These are phyloP conservation scores for Scarus forsteni DNA, from an alignment of 2,797 vertebrate genomes.

Conservation along the genomic window DNA sequence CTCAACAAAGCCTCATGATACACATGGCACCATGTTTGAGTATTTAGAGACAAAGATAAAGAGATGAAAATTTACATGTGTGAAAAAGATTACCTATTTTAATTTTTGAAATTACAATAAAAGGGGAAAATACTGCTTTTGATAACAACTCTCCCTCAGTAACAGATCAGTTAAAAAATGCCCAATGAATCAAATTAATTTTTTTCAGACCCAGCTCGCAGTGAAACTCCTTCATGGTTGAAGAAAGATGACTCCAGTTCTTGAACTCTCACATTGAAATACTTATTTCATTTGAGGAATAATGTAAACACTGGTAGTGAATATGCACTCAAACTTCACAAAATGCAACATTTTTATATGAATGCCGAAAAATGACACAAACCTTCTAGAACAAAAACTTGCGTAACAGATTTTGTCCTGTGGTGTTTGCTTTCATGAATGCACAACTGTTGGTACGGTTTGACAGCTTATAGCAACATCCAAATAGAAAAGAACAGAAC, in stretches of 20 bases:
- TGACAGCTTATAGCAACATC: slow-evolving; percentile 26
- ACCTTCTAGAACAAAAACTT: slow-evolving; percentile 23
- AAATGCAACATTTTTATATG: slow-evolving; percentile 37
- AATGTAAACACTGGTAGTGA: slow-evolving; percentile 60
- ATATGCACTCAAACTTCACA: slow-evolving; percentile 30
- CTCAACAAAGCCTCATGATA: too few relatives aligned
- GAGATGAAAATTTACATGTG: too few relatives aligned
- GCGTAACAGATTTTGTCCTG: slow-evolving; percentile 19
- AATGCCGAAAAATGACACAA: slow-evolving; percentile 20
- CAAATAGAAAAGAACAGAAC: slow-evolving; percentile 23
- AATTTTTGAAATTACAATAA: not conserved
- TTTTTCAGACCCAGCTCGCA: slow-evolving; percentile 7
- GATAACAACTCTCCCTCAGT: not conserved
- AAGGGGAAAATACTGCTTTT: not conserved
- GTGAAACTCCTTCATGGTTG: not conserved
- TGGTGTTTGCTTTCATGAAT: slow-evolving; percentile 17
- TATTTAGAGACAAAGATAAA: too few relatives aligned
- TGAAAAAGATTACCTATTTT: too few relatives aligned
- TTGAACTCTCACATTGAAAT: slow-evolving; percentile 45
- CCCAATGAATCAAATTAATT: not conserved
- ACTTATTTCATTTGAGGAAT: slow-evolving; percentile 18
- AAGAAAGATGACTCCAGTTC: slow-evolving; percentile 28
- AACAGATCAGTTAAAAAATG: slow-evolving; percentile 9
- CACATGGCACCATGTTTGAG: too few relatives aligned
- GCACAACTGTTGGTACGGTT: slow-evolving; percentile 17